Conservation (phyloP, 2,888 invertebrate genomes). For the Eilema griseolum region DNA sequence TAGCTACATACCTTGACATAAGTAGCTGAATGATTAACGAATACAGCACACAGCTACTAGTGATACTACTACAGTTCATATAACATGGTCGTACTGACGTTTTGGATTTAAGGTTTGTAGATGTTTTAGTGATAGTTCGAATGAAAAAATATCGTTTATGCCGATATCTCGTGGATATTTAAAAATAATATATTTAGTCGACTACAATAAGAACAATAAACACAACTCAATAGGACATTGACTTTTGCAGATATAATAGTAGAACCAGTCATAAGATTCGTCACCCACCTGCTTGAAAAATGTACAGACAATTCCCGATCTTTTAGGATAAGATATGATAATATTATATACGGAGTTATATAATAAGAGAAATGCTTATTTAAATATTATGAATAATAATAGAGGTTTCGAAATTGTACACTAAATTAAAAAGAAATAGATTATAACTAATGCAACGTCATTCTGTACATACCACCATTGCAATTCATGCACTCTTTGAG, state of each 20-base stretch:
- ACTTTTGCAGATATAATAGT: background rate
- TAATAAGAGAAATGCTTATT: slow-evolving; percentile 2
- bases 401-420: background rate
- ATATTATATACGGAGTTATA: background rate
- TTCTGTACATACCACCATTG: no score
- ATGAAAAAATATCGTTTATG: no score
- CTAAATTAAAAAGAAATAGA: background rate
- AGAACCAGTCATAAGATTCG: background rate
- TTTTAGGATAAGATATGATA: background rate
- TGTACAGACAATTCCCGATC: background rate
- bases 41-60: no score
- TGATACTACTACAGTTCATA: no score
- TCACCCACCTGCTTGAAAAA: background rate
- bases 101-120: no score
- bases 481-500: background rate
- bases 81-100: no score
- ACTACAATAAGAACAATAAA: background rate
- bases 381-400: background rate
- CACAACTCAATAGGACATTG: background rate
- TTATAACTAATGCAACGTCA: background rate
- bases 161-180: no score
- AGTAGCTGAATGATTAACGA: no score
- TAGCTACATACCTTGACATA: no score
- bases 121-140: no score
- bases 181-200: no score